Conservation (phyloP, 2,888 invertebrate genomes). For the Rhynchonema sp. region DNA sequence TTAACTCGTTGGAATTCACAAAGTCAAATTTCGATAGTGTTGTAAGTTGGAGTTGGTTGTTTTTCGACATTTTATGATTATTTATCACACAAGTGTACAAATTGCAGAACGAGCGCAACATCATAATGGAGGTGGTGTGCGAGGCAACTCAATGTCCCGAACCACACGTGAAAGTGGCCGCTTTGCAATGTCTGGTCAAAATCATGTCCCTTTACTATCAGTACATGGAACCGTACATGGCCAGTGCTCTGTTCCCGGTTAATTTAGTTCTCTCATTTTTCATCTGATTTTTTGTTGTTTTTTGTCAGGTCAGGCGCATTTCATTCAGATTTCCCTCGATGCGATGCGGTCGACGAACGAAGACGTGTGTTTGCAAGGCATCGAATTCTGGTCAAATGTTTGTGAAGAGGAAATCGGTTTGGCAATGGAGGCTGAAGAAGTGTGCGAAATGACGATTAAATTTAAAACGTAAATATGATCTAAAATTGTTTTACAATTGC, state of each 20-base stretch:
- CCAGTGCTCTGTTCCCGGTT: constrained; percentile 77
- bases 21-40: constrained; percentile 89
- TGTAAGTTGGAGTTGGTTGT: neutral
- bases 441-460: constrained; percentile 8
- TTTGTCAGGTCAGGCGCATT: neutral
- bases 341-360: constrained; percentile 94
- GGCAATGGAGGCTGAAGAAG: constrained; percentile 72
- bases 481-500: neutral
- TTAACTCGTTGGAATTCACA: constrained; percentile 94
- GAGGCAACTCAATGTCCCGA: constrained; percentile 87
- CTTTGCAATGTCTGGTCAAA: constrained; percentile 90
- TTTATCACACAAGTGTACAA: neutral
- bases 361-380: constrained; percentile 63
- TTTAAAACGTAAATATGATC: neutral
- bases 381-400: constrained; percentile 99
- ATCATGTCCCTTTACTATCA: constrained; percentile 95
- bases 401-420: constrained; percentile 97
- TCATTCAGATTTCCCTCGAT: constrained; percentile 65
- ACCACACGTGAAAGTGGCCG: constrained; percentile 78
- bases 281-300: neutral
- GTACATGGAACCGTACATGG: constrained; percentile 98
- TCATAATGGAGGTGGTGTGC: constrained; percentile 98
- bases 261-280: constrained; percentile 20
- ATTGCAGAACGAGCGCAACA: constrained; percentile 65
- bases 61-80: neutral